Evolutionary conservation across 2,113 vertebrate species (phyloP).

Genomic region (Lathamus discolor): DNA sequence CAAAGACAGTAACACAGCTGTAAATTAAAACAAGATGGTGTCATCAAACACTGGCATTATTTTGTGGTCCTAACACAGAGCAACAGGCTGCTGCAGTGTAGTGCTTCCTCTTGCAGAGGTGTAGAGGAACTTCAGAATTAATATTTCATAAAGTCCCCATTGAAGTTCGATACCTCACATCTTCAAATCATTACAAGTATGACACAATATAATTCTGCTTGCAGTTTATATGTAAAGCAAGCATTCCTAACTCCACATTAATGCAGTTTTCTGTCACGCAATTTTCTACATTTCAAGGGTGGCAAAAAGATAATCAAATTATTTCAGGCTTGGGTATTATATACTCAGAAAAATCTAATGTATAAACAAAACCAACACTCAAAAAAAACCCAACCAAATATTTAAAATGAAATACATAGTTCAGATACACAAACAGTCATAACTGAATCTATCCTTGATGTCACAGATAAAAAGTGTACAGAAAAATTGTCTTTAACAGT

Average conservation of each 20-base stretch:
- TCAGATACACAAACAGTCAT: neutral
- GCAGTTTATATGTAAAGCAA: neutral
- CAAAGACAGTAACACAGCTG: neutral
- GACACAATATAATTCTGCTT: neutral
- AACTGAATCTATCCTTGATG: neutral
- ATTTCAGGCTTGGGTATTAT: neutral
- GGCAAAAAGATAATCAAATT: neutral
- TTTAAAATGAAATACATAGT: neutral
- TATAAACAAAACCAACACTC: neutral
- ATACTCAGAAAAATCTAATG: neutral
- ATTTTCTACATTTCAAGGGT: neutral
- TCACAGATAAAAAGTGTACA: neutral
- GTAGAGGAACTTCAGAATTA: neutral
- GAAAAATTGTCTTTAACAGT: neutral
- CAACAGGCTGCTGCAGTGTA: fast-evolving
- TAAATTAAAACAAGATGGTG: neutral
- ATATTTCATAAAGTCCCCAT: neutral
- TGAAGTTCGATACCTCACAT: neutral
- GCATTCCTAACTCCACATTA: neutral
- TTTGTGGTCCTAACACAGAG: neutral
- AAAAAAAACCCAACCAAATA: neutral
- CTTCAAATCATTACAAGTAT: neutral
- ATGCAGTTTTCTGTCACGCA: neutral
- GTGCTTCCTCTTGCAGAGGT: neutral
- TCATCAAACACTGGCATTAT: neutral